Conservation (phyloP, 2,888 invertebrate genomes). For the Temnothorax rugatulus region DNA sequence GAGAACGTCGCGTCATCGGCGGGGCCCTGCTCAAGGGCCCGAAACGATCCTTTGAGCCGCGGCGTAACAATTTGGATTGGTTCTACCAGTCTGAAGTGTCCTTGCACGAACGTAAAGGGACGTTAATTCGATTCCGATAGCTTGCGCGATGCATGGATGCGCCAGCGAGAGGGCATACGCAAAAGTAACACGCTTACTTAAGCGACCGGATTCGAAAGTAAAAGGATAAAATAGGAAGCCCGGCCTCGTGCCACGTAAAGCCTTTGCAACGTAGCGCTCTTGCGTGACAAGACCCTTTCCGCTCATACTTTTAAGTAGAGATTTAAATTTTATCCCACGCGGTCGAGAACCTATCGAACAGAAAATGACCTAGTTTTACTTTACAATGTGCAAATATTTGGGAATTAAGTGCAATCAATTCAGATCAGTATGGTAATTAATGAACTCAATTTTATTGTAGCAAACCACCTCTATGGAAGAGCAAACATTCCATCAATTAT, state of each 20-base stretch:
- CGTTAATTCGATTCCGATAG: conserved; percentile 66
- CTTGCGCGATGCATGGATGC: conserved; percentile 49
- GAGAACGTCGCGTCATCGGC: not conserved
- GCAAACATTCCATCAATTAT: not conserved
- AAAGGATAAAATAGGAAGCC: conserved; percentile 10
- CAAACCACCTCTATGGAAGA: not conserved
- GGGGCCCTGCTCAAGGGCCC: conserved; percentile 24
- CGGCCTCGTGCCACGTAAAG: not conserved
- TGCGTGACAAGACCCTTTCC: conserved; percentile 3
- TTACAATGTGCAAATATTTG: not conserved
- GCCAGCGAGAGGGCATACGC: not conserved
- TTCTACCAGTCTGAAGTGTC: conserved; percentile 35
- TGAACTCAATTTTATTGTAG: not conserved
- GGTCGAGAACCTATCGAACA: not conserved
- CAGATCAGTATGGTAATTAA: not conserved
- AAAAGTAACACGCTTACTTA: conserved; percentile 26
- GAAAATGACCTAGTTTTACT: not conserved
- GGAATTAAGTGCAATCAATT: not conserved
- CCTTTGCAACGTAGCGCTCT: not conserved
- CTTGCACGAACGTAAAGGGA: conserved; percentile 41
- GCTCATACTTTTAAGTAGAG: not conserved
- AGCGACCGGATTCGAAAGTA: conserved; percentile 22
- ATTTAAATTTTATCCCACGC: not conserved
- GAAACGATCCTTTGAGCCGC: conserved; percentile 31
- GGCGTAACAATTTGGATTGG: conserved; percentile 50